These are phyloP conservation scores for Caerostris extrusa DNA, from an alignment of 1,140 invertebrate species.

Conservation along the genomic window DNA sequence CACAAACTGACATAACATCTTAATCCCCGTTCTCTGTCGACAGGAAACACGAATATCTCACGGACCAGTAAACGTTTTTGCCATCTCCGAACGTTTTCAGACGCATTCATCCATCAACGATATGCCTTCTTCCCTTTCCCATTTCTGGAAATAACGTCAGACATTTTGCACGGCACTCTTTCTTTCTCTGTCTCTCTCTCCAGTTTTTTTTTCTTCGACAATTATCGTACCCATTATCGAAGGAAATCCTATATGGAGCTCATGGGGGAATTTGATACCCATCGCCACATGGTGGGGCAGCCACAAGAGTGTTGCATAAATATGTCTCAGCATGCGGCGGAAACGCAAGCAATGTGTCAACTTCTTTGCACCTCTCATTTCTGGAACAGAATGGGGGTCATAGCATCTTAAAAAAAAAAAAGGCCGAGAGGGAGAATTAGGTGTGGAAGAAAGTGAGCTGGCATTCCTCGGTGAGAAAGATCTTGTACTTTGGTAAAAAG, in stretches of 20 bases:
- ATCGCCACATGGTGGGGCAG: constrained; percentile 49
- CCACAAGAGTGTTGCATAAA: constrained; percentile 34
- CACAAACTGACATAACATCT: constrained; percentile 56
- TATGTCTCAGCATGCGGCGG: constrained; percentile 33
- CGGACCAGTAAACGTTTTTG: constrained; percentile 24
- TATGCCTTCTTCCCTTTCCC: not conserved
- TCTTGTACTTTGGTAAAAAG: too few species aligned
- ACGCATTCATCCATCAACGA: constrained; percentile 15
- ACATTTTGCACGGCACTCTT: not conserved
- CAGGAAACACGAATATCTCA: constrained; percentile 46
- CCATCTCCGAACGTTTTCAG: constrained; percentile 1
- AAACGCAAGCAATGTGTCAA: constrained; percentile 61
- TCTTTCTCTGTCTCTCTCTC: not conserved
- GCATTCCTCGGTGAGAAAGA: not conserved
- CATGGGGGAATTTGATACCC: constrained; percentile 27
- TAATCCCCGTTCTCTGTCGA: constrained; percentile 13
- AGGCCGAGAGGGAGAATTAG: not conserved
- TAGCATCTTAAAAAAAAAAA: not conserved
- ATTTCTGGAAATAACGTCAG: constrained; percentile 11
- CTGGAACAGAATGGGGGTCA: not conserved
- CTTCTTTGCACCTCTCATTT: constrained; percentile 20
- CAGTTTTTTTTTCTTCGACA: constrained; percentile 14
- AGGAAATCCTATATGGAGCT: not conserved
- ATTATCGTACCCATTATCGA: constrained; percentile 65
- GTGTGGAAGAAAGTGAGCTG: not conserved